Conservation (phyloP, 2,888 invertebrate genomes). For the Microdon myrmicae region DNA sequence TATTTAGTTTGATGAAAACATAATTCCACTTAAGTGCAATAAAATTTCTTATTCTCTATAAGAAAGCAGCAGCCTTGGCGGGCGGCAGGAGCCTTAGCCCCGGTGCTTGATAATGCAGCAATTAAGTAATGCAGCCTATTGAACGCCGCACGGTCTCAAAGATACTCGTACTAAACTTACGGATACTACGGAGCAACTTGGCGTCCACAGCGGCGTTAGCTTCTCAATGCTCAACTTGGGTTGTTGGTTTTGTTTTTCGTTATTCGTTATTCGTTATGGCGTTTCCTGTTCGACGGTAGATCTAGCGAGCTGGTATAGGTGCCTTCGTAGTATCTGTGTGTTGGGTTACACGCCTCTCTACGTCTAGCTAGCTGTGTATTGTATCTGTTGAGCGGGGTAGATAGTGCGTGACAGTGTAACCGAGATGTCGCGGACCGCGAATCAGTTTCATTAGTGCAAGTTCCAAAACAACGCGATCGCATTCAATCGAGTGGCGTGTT, state of each 20-base stretch:
- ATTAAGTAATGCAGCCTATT: conserved; percentile 44
- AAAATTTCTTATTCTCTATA: conserved; percentile 29
- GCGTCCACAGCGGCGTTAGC: conserved; percentile 19
- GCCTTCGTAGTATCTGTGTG: conserved; percentile 23
- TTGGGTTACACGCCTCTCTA: conserved; percentile 21
- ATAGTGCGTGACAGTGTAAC: conserved; percentile 23
- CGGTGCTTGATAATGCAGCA: conserved; percentile 45
- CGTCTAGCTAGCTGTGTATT: conserved; percentile 19
- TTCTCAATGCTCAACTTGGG: conserved; percentile 15
- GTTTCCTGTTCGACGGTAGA: conserved; percentile 46
- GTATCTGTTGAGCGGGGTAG: conserved; percentile 25
- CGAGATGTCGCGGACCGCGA: conserved; percentile 36
- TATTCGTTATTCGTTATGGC: conserved; percentile 18
- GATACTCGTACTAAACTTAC: conserved; percentile 7
- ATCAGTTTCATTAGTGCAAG: conserved; percentile 19
- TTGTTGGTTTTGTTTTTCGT: conserved; percentile 34
- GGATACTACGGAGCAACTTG: conserved; percentile 9
- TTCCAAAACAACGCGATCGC: background rate
- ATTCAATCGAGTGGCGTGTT: too few species aligned
- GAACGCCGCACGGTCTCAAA: conserved; percentile 35
- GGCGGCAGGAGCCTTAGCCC: conserved; percentile 3
- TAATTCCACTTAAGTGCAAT: conserved; percentile 33
- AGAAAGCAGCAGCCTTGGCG: background rate
- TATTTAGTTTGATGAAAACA: conserved; percentile 8
- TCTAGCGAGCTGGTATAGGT: conserved; percentile 30